Evolutionary conservation across 2,113 vertebrate species (phyloP).

Genomic region (Dasyprocta punctata): DNA sequence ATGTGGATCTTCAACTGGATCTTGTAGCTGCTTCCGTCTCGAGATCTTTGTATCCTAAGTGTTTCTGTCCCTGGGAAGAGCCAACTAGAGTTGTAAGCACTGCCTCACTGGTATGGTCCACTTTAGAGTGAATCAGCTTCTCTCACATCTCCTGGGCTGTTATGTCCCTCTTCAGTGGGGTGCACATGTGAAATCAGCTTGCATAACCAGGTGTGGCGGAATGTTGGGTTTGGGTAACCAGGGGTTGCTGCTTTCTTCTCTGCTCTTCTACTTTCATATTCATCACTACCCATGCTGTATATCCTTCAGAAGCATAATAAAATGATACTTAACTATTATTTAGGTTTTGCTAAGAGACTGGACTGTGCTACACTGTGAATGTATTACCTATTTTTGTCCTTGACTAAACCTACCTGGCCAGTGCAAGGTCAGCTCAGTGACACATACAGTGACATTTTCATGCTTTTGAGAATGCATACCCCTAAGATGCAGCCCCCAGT

Average conservation of each 20-base stretch:
- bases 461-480: rapidly evolving
- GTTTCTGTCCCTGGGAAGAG: too few species aligned
- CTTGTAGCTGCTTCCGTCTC: rapidly evolving
- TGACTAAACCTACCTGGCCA: not conserved
- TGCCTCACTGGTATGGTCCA: rapidly evolving
- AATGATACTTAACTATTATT: not conserved
- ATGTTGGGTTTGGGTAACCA: rapidly evolving
- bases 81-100: not conserved
- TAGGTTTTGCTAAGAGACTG: not conserved
- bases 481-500: not conserved
- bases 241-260: rapidly evolving
- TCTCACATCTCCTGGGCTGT: too few species aligned
- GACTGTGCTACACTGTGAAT: rapidly evolving
- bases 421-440: rapidly evolving
- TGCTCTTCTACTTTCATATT: not conserved
- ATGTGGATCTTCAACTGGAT: not conserved
- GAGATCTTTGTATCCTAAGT: rapidly evolving
- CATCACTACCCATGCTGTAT: rapidly evolving
- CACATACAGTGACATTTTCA: not conserved
- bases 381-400: not conserved
- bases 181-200: rapidly evolving
- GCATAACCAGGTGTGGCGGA: rapidly evolving
- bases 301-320: not conserved
- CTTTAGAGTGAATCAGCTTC: rapidly evolving
- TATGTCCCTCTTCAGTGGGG: rapidly evolving